Conservation (phyloP, 2,888 invertebrate species). For the Lepidonotus clava region DNA sequence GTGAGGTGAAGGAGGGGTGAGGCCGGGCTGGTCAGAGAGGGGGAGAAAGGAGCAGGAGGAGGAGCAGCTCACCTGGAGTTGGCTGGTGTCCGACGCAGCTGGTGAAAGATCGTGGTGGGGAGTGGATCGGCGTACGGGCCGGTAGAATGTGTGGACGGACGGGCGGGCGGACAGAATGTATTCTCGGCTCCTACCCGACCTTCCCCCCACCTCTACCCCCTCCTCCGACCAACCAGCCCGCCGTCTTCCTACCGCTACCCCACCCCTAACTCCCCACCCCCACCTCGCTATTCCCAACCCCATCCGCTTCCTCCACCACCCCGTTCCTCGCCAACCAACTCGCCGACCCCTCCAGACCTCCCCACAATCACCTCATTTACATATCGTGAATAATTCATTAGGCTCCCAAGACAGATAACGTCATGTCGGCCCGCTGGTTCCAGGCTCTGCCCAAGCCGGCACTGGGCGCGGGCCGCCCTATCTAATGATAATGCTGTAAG, state of each 20-base stretch:
- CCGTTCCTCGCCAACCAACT: neutral
- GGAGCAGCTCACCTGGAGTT: constrained; percentile 18
- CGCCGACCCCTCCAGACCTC: constrained; percentile 45
- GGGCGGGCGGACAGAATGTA: neutral
- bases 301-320: neutral
- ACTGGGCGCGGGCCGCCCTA: neutral
- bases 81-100: constrained; percentile 1
- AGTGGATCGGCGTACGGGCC: constrained; percentile 16
- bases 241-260: constrained; percentile 10
- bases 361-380: constrained; percentile 50
- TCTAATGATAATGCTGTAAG: constrained; percentile 34
- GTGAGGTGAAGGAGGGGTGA: neutral
- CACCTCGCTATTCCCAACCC: neutral
- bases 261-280: neutral
- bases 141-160: constrained; percentile 15
- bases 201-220: neutral
- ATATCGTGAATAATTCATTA: constrained; percentile 46
- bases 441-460: neutral
- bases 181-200: neutral
- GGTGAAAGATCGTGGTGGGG: constrained; percentile 37
- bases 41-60: neutral
- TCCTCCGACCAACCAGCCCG: neutral
- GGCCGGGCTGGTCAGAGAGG: neutral
- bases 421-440: constrained; percentile 31
- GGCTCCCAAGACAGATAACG: constrained; percentile 46